Evolutionary conservation across 1,140 invertebrate species (phyloP).

Genomic region (Euwallacea fornicatus): DNA sequence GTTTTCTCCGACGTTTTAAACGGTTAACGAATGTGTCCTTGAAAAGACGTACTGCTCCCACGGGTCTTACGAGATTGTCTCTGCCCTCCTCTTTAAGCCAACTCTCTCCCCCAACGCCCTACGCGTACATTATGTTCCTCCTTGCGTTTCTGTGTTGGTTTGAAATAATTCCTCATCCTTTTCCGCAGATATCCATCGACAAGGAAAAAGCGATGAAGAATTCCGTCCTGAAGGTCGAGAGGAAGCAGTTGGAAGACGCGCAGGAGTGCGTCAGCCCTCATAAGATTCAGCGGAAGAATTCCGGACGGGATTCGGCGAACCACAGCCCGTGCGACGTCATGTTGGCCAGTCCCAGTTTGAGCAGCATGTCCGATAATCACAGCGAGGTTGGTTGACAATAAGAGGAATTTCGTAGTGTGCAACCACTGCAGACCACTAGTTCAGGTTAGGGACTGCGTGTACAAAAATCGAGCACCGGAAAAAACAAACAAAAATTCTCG

Average conservation of each 20-base stretch:
- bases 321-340: slow-evolving; percentile 68
- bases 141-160: too few species aligned
- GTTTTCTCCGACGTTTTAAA: too few species aligned
- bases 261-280: slow-evolving; percentile 43
- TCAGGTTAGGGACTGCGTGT: too few species aligned
- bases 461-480: too few species aligned
- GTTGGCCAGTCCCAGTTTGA: slow-evolving; percentile 64
- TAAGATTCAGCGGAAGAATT: slow-evolving; percentile 56
- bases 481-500: too few species aligned
- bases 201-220: slow-evolving; percentile 41
- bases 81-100: not conserved
- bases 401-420: too few species aligned
- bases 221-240: slow-evolving; percentile 49
- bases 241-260: slow-evolving; percentile 42
- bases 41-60: too few species aligned
- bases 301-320: slow-evolving; percentile 67
- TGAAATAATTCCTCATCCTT: not conserved
- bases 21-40: too few species aligned
- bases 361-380: slow-evolving; percentile 67
- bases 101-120: too few species aligned
- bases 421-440: too few species aligned
- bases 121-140: too few species aligned
- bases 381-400: slow-evolving; percentile 59
- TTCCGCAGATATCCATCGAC: slow-evolving; percentile 14
- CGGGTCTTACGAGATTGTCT: too few species aligned